Conservation (phyloP, 1,140 invertebrate species). For the Tenebrio molitor region DNA sequence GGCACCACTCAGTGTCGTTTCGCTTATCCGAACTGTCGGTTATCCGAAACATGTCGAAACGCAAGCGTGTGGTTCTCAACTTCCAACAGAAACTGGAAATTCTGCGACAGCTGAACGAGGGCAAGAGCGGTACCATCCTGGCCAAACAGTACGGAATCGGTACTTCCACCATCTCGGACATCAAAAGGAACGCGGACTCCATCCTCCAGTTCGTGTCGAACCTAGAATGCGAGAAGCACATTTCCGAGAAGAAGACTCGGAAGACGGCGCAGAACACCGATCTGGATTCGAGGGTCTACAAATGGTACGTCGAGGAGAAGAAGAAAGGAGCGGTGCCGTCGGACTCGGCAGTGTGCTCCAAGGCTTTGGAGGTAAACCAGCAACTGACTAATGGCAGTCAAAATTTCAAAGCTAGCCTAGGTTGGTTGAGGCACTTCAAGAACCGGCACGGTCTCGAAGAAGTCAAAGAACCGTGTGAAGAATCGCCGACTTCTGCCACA, state of each 20-base stretch:
- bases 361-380: background rate
- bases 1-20: background rate
- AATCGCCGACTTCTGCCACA: background rate
- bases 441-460: slow-evolving; percentile 10
- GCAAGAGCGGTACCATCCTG: slow-evolving; percentile 6
- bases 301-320: background rate
- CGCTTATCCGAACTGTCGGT: slow-evolving; percentile 9
- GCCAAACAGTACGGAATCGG: slow-evolving; percentile 42
- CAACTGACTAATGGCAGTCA: background rate
- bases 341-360: background rate
- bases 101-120: background rate
- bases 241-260: slow-evolving; percentile 8
- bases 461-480: background rate
- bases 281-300: background rate
- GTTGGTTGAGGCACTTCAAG: slow-evolving; percentile 22
- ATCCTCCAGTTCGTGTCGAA: slow-evolving; percentile 37
- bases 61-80: slow-evolving; percentile 33
- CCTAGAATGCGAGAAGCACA: slow-evolving; percentile 10
- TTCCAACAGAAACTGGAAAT: slow-evolving; percentile 35
- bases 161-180: slow-evolving; percentile 42
- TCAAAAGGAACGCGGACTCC: slow-evolving; percentile 33
- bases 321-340: background rate
- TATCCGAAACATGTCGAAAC: slow-evolving; percentile 41
- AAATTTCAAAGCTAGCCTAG: background rate
- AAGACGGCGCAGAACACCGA: slow-evolving; percentile 13